Conservation (phyloP, 2,797 vertebrate genomes). For the Rhinella marina region DNA sequence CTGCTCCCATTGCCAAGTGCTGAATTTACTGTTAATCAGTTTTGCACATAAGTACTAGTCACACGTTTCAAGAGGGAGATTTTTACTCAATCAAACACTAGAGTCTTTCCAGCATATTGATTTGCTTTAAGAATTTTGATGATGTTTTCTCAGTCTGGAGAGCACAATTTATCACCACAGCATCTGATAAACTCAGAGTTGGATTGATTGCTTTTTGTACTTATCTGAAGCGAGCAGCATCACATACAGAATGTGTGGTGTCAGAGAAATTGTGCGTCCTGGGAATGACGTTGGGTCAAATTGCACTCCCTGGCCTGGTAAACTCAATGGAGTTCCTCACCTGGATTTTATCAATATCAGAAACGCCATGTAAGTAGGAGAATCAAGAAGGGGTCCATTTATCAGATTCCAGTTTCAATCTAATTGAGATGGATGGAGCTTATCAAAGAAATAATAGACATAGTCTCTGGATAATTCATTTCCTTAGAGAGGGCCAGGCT, state of each 20-base stretch:
- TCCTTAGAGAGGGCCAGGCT: not conserved
- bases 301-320: not conserved
- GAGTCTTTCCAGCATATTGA: constrained; percentile 25
- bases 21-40: constrained; percentile 13
- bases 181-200: constrained; percentile 17
- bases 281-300: constrained; percentile 23
- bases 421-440: not conserved
- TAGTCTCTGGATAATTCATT: not conserved
- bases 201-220: constrained; percentile 32
- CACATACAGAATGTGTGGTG: constrained; percentile 3
- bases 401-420: constrained; percentile 3
- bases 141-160: constrained; percentile 23
- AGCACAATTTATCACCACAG: constrained; percentile 29
- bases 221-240: constrained; percentile 25
- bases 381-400: not conserved
- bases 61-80: not conserved
- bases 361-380: not conserved
- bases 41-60: not conserved
- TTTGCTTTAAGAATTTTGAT: constrained; percentile 47
- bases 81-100: constrained; percentile 26
- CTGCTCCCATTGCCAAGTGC: not conserved
- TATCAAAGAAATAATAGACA: not conserved
- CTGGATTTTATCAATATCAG: constrained; percentile 27
- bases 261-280: constrained; percentile 1
- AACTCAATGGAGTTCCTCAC: not conserved